Evolutionary conservation across 1,140 invertebrate species (phyloP).

Genomic region (Pachypsylla venusta): DNA sequence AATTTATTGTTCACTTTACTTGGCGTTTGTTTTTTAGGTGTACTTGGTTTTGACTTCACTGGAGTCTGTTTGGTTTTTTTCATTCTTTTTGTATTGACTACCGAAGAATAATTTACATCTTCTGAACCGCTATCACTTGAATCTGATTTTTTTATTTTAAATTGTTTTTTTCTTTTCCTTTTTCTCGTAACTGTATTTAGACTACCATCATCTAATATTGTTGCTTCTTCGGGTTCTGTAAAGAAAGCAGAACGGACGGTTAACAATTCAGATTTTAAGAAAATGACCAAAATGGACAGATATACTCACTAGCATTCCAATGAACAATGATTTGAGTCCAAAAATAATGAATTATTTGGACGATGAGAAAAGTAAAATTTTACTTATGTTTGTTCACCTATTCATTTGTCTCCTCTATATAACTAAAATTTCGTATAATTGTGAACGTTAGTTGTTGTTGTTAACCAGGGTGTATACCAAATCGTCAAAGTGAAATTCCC

Average conservation of each 20-base stretch:
- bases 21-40: background rate
- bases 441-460: background rate
- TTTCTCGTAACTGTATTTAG: conserved; percentile 32
- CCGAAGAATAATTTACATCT: background rate
- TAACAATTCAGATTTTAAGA: conserved; percentile 7
- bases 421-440: background rate
- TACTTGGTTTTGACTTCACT: background rate
- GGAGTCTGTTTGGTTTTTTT: background rate
- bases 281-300: background rate
- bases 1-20: background rate
- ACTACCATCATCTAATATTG: conserved; percentile 38
- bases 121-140: background rate
- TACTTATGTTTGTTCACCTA: background rate
- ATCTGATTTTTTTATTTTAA: conserved; percentile 12
- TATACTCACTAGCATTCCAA: background rate
- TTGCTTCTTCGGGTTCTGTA: conserved; percentile 36
- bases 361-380: background rate
- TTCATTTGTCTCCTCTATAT: background rate
- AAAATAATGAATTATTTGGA: background rate
- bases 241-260: conserved; percentile 14
- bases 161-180: conserved; percentile 29
- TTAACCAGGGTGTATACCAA: conserved; percentile 4
- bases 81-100: background rate
- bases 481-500: no score
- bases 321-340: background rate